Base-by-base conservation (phyloP, 2,888 invertebrate species). In the Shargacucullia verbasci region DNA sequence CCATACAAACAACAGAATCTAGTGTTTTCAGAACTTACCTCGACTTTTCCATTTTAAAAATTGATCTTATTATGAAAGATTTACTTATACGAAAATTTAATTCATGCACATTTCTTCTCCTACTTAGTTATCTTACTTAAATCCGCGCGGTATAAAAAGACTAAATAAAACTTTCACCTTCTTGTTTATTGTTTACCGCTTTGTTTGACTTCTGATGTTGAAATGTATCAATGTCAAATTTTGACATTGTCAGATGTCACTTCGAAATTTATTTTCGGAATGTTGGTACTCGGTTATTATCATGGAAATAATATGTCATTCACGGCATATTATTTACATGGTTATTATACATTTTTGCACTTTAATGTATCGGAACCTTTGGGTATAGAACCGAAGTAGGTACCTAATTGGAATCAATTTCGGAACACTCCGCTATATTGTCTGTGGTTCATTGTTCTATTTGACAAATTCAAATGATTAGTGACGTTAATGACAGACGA, bases 21-120 rank as follows among this genome's bases (percentile, higher is more conserved):
- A 66, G 27, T 47, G 39, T 25, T 54, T 49, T 45, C 25, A 27
- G 27, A 56, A 40, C 73, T 60, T 74, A 82, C 82, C 82, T 80
- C 14, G 81, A 75, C 56, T 79, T 82, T 48, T 81, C 81, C 82
- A 82, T 82, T 43, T 15, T 52, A 27, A 20, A 9, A 47, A 34
- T 29, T 4, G 29, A 13, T 40, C 38, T 34, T 40, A 46, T 13
- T 27, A 11, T 46, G 9, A 37, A 39, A 37, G 50, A 44, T 20
- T 52, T 31, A 56, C 50, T 57, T 29, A 31, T 14, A 52, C 14
- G 25, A 37, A 45, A 14, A 12, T 35, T 35, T 31, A 20, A 2
- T n/a, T 45, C 29, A 45, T 45, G 40, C 41, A 39, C 46, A 8
- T 50, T 45, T 44, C 44, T 58, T 35, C 29, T 29, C n/a, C 45